Conservation (phyloP, 2,797 vertebrate genomes). For the Knipowitschia caucasica region DNA sequence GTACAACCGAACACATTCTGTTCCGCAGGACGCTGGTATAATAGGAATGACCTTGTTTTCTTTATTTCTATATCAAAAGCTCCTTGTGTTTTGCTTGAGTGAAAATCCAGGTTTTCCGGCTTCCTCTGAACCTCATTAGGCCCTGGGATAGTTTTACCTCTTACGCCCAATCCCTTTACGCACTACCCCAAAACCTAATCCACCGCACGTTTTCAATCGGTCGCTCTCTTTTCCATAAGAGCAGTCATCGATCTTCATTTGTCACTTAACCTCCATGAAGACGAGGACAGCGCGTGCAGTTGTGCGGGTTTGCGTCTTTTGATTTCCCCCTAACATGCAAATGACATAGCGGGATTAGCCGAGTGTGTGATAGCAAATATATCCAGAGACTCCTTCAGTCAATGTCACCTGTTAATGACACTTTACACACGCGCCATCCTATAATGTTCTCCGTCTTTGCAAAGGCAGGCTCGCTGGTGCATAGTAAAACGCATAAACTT, state of each 20-base stretch:
- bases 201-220: constrained; percentile 69
- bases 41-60: constrained; percentile 52
- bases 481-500: constrained; percentile 7
- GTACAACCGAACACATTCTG: constrained; percentile 18
- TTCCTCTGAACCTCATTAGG: constrained; percentile 73
- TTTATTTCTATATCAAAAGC: constrained; percentile 41
- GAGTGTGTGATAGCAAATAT: constrained; percentile 69
- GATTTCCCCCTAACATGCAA: constrained; percentile 81
- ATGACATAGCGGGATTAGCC: constrained; percentile 70
- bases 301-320: constrained; percentile 56
- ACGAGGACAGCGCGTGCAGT: constrained; percentile 59
- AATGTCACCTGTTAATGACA: constrained; percentile 81
- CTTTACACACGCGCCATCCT: constrained; percentile 56
- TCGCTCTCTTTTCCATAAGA: constrained; percentile 73
- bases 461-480: constrained; percentile 26
- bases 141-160: constrained; percentile 64
- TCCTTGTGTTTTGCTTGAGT: constrained; percentile 49
- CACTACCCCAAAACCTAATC: constrained; percentile 53
- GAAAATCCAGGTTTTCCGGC: constrained; percentile 69
- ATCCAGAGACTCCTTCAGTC: constrained; percentile 76
- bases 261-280: constrained; percentile 76
- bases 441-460: constrained; percentile 23
- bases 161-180: constrained; percentile 51
- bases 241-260: constrained; percentile 80
- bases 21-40: constrained; percentile 37